A percentile compares a stretch with the other conserved stretches of the same genome.
Conservation (phyloP, 1,140 invertebrate species). For the Drosophila sp. region DNA sequence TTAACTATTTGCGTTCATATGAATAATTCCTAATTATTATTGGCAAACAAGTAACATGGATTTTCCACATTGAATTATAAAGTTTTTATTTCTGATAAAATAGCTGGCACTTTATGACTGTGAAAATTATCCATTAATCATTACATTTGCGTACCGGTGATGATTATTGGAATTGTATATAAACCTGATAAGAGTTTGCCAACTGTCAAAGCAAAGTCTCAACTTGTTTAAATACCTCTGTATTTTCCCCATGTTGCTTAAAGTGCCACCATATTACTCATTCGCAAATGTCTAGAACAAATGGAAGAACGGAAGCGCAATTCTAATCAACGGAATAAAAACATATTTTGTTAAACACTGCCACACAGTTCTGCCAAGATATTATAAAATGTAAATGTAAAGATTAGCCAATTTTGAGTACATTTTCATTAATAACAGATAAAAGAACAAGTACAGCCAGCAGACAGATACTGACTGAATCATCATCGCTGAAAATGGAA, state of each 20-base stretch:
- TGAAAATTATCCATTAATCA: background rate
- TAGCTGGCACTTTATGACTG: background rate
- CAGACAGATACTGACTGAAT: background rate
- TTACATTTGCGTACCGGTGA: background rate
- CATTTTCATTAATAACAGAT: background rate
- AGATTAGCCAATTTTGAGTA: background rate
- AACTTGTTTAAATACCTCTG: background rate
- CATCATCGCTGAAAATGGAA: conserved; percentile 8
- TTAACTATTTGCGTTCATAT: background rate
- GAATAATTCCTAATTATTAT: background rate
- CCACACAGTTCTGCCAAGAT: background rate
- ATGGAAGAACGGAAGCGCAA: background rate
- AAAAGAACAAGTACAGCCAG: background rate
- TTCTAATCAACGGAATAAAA: background rate
- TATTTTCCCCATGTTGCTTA: no score
- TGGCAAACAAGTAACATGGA: background rate
- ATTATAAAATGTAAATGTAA: background rate
- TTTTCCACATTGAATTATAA: background rate
- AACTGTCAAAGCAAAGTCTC: background rate
- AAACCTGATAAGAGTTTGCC: background rate
- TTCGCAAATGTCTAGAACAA: background rate
- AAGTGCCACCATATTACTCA: background rate
- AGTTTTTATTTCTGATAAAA: background rate
- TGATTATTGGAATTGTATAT: background rate
- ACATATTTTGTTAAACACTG: background rate